Percentiles rank a stretch among this genome's conserved stretches.
Evolutionary conservation across 2,888 invertebrate species (phyloP).

Genomic region (Blera fallax): DNA sequence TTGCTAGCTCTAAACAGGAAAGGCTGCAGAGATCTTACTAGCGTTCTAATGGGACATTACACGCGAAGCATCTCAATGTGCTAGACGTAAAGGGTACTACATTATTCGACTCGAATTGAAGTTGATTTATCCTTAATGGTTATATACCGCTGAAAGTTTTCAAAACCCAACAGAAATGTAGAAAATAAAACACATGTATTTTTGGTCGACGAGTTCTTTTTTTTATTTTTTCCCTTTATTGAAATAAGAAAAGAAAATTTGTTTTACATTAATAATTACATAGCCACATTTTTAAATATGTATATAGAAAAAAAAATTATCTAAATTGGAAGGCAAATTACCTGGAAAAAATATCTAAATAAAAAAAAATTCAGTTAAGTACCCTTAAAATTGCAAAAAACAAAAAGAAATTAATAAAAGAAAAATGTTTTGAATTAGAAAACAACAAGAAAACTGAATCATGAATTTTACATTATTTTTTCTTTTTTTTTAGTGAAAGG

Average conservation of each 20-base stretch:
- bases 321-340: constrained; percentile 56
- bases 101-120: no score
- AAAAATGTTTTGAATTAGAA: not conserved
- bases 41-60: no score
- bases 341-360: constrained; percentile 60
- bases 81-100: no score
- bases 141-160: not conserved
- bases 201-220: constrained; percentile 58
- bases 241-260: constrained; percentile 54
- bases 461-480: not conserved
- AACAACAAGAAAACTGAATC: constrained; percentile 49
- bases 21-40: no score
- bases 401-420: not conserved
- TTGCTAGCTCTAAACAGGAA: no score
- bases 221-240: constrained; percentile 62
- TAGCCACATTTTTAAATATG: constrained; percentile 23
- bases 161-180: not conserved
- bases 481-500: not conserved
- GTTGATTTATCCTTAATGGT: no score
- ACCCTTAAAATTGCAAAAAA: constrained; percentile 27
- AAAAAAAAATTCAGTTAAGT: constrained; percentile 55
- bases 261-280: constrained; percentile 51
- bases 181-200: constrained; percentile 1
- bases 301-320: constrained; percentile 30
- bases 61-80: no score